These are phyloP conservation scores for Liolophura sinensis DNA, from an alignment of 1,140 invertebrate species.

Conservation along the genomic window DNA sequence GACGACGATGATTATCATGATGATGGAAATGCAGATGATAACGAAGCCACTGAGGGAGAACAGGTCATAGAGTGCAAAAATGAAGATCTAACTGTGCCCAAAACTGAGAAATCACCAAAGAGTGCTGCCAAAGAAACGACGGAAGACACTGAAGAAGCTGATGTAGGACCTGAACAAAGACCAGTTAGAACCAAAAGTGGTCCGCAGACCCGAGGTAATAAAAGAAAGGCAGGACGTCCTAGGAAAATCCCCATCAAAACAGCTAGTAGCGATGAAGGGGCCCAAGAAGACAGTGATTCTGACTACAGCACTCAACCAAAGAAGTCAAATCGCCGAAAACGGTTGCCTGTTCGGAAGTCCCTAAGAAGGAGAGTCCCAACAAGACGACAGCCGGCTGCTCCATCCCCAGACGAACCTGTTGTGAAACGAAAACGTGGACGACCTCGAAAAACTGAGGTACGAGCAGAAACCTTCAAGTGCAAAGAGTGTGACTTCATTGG, in stretches of 20 bases:
- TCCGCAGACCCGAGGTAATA: constrained; percentile 7
- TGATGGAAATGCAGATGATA: constrained; percentile 4
- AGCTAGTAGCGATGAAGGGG: too few species aligned
- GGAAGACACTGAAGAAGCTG: background rate
- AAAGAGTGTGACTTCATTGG: constrained; percentile 26
- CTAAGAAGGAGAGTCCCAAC: background rate
- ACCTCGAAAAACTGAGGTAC: constrained; percentile 16
- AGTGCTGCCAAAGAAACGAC: constrained; percentile 4
- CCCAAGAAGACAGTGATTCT: too few species aligned
- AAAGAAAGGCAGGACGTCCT: background rate
- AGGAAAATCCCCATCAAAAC: too few species aligned
- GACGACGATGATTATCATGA: background rate
- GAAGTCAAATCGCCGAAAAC: constrained; percentile 8
- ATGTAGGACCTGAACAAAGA: background rate
- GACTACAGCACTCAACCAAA: constrained; percentile 12
- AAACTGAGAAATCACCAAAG: background rate
- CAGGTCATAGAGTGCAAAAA: background rate
- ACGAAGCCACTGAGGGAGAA: constrained; percentile 1
- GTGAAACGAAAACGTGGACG: constrained; percentile 21
- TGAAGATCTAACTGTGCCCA: background rate
- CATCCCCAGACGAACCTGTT: background rate
- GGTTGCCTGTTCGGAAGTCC: background rate
- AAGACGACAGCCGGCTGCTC: too few species aligned
- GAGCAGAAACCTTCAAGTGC: constrained; percentile 19
- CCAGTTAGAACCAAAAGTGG: constrained; percentile 1